These are phyloP conservation scores for Ceratina australensis DNA, from an alignment of 1,140 invertebrate genomes.

Conservation along the genomic window DNA sequence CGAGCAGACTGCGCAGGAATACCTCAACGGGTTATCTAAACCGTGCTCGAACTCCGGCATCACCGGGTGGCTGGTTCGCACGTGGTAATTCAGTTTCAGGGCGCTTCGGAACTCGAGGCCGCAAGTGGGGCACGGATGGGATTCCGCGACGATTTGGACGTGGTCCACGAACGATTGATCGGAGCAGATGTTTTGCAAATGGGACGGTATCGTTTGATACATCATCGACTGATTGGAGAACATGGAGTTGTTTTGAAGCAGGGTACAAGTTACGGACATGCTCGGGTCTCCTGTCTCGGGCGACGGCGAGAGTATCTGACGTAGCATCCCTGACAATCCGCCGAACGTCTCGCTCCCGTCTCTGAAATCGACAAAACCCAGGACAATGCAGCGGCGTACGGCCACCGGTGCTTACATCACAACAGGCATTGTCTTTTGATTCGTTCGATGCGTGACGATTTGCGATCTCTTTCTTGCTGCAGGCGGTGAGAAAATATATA, in stretches of 20 bases:
- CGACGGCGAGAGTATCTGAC: constrained; percentile 77
- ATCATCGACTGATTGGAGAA: constrained; percentile 70
- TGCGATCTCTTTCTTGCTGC: constrained; percentile 41
- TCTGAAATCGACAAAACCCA: constrained; percentile 78
- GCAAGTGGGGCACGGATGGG: constrained; percentile 73
- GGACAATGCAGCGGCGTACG: constrained; percentile 69
- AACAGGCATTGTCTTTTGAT: constrained; percentile 29
- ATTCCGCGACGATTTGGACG: constrained; percentile 70
- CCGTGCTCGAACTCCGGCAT: constrained; percentile 61
- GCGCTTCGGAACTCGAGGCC: constrained; percentile 73
- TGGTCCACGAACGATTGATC: constrained; percentile 68
- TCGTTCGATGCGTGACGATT: constrained; percentile 31
- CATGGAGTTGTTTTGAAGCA: constrained; percentile 70
- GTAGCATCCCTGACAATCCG: constrained; percentile 77
- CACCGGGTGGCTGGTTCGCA: constrained; percentile 70
- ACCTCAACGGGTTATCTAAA: constrained; percentile 65
- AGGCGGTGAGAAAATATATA: constrained; percentile 24
- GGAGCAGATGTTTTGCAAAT: constrained; percentile 50
- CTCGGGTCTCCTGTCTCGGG: constrained; percentile 70
- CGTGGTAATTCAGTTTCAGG: constrained; percentile 75
- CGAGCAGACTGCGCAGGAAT: constrained; percentile 71
- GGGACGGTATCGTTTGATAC: constrained; percentile 61
- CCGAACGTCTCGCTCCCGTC: constrained; percentile 75
- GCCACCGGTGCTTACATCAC: constrained; percentile 10
- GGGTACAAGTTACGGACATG: constrained; percentile 67